Evolutionary conservation across 2,797 vertebrate species (phyloP).

Genomic region (Diplodus puntazzo): DNA sequence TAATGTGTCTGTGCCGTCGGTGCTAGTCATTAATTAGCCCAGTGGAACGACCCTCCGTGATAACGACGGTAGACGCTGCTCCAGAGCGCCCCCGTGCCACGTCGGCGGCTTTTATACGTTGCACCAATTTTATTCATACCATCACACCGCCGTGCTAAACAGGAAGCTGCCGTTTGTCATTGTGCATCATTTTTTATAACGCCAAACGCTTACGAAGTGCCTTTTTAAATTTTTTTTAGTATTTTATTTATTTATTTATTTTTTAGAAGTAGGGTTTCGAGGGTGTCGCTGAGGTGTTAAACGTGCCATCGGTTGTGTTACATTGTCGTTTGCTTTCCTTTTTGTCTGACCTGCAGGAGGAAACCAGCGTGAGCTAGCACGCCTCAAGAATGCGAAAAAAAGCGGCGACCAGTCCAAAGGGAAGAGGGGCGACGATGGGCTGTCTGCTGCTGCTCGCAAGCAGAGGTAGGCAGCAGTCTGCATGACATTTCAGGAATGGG

Average conservation of each 20-base stretch:
- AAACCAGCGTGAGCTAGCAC: conserved; percentile 95
- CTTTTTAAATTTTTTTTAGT: neutral
- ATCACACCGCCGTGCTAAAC: neutral
- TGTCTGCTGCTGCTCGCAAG: conserved; percentile 93
- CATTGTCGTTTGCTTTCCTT: neutral
- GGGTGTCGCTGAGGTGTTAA: neutral
- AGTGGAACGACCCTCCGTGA: fast-evolving
- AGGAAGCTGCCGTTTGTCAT: fast-evolving
- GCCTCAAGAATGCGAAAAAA: conserved; percentile 93
- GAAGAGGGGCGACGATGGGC: conserved; percentile 90
- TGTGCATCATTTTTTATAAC: neutral
- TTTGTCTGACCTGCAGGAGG: conserved; percentile 85
- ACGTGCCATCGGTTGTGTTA: neutral
- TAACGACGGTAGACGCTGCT: conserved; percentile 14
- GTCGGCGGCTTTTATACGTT: conserved; percentile 60
- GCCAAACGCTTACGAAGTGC: too few relatives aligned
- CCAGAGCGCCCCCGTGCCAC: conserved; percentile 75
- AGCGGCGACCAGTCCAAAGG: conserved; percentile 85
- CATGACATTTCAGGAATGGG: neutral
- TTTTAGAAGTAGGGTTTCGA: neutral
- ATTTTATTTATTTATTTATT: too few relatives aligned
- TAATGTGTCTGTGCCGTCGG: neutral
- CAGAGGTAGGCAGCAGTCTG: conserved; percentile 84
- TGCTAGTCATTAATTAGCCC: neutral
- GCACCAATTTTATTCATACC: neutral